Conservation (phyloP, 2,113 vertebrate species). For the Reinhardtius hippoglossoides region DNA sequence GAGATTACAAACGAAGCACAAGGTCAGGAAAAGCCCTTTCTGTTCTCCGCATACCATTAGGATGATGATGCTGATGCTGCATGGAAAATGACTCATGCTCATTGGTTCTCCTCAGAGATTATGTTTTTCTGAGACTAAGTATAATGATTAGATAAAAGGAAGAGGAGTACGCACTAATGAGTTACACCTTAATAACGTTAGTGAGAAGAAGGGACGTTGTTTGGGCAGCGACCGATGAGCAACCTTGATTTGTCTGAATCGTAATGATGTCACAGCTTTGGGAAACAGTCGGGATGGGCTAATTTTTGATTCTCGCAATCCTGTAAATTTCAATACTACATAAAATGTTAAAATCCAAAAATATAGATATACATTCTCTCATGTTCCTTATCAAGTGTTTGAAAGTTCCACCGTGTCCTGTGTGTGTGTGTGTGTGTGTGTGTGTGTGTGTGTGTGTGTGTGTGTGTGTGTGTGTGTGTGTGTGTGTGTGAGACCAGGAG, state of each 20-base stretch:
- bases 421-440: background rate
- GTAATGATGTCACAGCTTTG: background rate
- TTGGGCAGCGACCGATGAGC: background rate
- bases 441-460: too few relatives aligned
- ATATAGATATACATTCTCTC: background rate
- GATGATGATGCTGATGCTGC: conserved; percentile 73
- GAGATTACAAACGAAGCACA: conserved; percentile 83
- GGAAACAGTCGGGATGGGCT: background rate
- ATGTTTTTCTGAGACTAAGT: conserved; percentile 44
- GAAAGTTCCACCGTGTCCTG: conserved; percentile 2
- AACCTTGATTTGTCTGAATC: conserved; percentile 13
- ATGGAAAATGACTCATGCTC: conserved; percentile 62
- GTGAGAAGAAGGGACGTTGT: conserved; percentile 33
- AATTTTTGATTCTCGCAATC: background rate
- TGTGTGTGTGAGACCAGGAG: background rate
- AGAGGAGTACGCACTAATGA: conserved; percentile 38
- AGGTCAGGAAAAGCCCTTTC: conserved; percentile 81
- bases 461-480: too few relatives aligned
- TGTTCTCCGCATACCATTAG: conserved; percentile 68
- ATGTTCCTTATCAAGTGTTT: background rate
- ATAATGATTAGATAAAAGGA: conserved; percentile 48
- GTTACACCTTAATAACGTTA: conserved; percentile 47
- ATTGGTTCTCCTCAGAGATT: conserved; percentile 67
- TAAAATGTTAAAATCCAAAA: background rate
- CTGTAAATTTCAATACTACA: background rate